These are phyloP conservation scores for Netelia melanura DNA, from an alignment of 2,888 invertebrate species.

Conservation along the genomic window DNA sequence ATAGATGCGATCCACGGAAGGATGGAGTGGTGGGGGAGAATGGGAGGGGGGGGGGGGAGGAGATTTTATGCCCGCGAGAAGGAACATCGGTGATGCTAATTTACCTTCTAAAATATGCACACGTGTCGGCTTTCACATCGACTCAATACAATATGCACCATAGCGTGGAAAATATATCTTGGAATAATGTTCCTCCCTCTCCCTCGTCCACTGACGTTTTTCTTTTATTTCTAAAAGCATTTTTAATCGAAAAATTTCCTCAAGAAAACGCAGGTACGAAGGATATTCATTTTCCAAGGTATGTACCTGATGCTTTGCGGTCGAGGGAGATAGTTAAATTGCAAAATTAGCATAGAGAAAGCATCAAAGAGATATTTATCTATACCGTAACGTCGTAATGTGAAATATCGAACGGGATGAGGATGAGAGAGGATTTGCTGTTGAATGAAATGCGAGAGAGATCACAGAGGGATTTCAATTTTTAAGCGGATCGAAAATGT, in stretches of 20 bases:
- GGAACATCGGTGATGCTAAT: conserved; percentile 51
- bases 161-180: conserved; percentile 2
- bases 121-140: conserved; percentile 47
- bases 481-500: conserved; percentile 17
- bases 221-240: conserved; percentile 7
- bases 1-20: conserved; percentile 3
- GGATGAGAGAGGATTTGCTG: background rate
- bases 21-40: background rate
- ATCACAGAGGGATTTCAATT: conserved; percentile 37
- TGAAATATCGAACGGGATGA: background rate
- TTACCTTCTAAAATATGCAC: conserved; percentile 54
- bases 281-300: background rate
- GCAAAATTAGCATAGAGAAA: conserved; percentile 2
- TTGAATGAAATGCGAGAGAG: background rate
- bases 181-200: conserved; percentile 22
- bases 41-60: background rate
- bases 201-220: background rate
- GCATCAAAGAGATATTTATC: background rate
- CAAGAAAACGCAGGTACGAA: background rate
- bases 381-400: background rate
- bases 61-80: background rate
- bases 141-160: conserved; percentile 46
- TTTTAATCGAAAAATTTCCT: conserved; percentile 39
- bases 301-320: background rate
- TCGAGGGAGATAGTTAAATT: background rate